These are phyloP conservation scores for Variabilichromis moorii DNA, from an alignment of 2,113 vertebrate genomes.

Conservation along the genomic window DNA sequence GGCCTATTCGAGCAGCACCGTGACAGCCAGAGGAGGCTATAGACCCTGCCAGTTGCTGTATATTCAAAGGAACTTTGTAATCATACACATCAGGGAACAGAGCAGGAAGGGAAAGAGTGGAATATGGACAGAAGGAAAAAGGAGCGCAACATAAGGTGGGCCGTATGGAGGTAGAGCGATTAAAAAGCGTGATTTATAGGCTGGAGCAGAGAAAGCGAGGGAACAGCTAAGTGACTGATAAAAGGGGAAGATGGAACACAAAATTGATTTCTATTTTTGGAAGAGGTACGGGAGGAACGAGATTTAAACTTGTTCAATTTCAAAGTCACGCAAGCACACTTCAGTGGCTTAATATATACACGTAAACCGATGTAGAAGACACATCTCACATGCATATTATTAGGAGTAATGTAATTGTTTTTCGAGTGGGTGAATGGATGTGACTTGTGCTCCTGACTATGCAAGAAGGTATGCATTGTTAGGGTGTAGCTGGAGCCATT, in stretches of 20 bases:
- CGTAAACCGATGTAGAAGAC: not conserved
- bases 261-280: constrained; percentile 49
- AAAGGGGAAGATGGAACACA: not conserved
- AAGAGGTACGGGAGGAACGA: not conserved
- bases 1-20: constrained; percentile 18
- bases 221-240: not conserved
- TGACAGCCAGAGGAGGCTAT: constrained; percentile 30
- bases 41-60: constrained; percentile 6
- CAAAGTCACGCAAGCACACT: not conserved
- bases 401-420: constrained; percentile 47
- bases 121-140: not conserved
- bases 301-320: constrained; percentile 15
- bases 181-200: not conserved
- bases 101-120: not conserved
- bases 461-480: constrained; percentile 39
- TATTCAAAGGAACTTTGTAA: not conserved
- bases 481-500: constrained; percentile 23
- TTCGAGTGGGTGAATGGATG: constrained; percentile 28
- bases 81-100: not conserved
- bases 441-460: constrained; percentile 17
- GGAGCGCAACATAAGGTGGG: not conserved
- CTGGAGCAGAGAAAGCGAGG: not conserved
- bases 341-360: not conserved
- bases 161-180: not conserved
- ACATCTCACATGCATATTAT: not conserved